Conservation (phyloP, 2,113 vertebrate genomes). For the Mus spicilegus region DNA sequence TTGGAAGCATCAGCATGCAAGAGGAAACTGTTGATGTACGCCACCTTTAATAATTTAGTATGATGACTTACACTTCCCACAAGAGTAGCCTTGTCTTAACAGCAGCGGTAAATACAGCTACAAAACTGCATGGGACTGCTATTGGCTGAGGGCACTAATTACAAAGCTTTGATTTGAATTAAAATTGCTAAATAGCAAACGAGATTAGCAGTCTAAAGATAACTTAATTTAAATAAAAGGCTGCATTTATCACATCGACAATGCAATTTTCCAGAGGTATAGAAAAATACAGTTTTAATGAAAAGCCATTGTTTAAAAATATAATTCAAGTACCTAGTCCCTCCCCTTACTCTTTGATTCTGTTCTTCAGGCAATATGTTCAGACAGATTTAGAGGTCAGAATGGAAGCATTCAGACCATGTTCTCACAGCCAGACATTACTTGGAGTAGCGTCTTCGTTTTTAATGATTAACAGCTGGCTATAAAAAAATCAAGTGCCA, state of each 20-base stretch:
- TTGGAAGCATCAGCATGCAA: slow-evolving; percentile 83
- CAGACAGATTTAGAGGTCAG: slow-evolving; percentile 73
- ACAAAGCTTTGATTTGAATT: slow-evolving; percentile 86
- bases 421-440: slow-evolving; percentile 65
- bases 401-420: slow-evolving; percentile 55
- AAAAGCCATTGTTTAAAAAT: slow-evolving; percentile 78
- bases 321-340: slow-evolving; percentile 75
- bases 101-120: slow-evolving; percentile 89
- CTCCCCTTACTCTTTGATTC: slow-evolving; percentile 50
- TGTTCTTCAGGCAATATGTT: slow-evolving; percentile 63
- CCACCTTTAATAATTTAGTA: slow-evolving; percentile 88
- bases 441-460: slow-evolving; percentile 67
- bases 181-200: slow-evolving; percentile 88
- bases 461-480: slow-evolving; percentile 61
- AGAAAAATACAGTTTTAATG: slow-evolving; percentile 77
- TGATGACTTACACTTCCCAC: slow-evolving; percentile 87
- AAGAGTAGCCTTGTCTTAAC: slow-evolving; percentile 88
- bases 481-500: slow-evolving; percentile 47
- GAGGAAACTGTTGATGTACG: slow-evolving; percentile 82
- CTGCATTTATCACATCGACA: slow-evolving; percentile 84
- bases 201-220: slow-evolving; percentile 85
- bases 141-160: slow-evolving; percentile 88
- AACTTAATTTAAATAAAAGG: slow-evolving; percentile 85
- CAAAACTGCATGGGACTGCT: slow-evolving; percentile 86
- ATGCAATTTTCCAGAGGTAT: slow-evolving; percentile 82